Base-by-base conservation (phyloP, 35 echinoderm and acorn worm genomes). In the Anneissia japonica region DNA sequence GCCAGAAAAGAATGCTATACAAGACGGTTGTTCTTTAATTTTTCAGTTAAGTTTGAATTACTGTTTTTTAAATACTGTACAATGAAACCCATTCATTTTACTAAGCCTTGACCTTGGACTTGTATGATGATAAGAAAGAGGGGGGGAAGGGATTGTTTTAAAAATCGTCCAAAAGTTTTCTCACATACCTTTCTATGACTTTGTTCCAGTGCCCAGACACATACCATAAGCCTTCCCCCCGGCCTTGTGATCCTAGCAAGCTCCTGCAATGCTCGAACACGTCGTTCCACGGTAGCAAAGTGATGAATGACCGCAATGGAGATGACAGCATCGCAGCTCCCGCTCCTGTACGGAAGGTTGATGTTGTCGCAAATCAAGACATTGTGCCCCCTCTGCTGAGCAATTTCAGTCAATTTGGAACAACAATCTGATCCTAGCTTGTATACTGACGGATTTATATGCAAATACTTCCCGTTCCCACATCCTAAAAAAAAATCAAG, bases 281-380 rank as follows among this genome's bases (percentile, higher is more conserved):
- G 46, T 32, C 96, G 32, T 77, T 99, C 96, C 17, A 86, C 84
- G 2, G 96, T 99, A 38, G 96, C 96, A 90, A 99, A 99, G 73
- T 99, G 96, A 74, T 99, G 96, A 83, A 99, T 93, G 77, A 99
- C 96, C 19, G 92, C 96, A 38, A 99, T 99, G 89, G 96, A 99
- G 77, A 99, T 94, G 72, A 99, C 96, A 32, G 96, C 96, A 85
- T 99, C 96, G 84, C 94, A 99, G 83, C 92, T 88, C 86, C 89
- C 91, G 80, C 89, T 84, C 3, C 96, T 82, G 80, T 99, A 99
- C 0, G 96, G 96, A 39, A 99, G 92, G 31, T 74, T 90, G 32
- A 99, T 90, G 87, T 99, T 99, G 38, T 99, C 96, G 37, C 96
- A 99, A 21, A 87, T 90, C 88, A 99, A 89, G 80, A 88, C 92